Percentiles rank a stretch among this genome's conserved stretches.
Conservation (phyloP, 2,113 vertebrate species). For the Glaucomys volans region DNA sequence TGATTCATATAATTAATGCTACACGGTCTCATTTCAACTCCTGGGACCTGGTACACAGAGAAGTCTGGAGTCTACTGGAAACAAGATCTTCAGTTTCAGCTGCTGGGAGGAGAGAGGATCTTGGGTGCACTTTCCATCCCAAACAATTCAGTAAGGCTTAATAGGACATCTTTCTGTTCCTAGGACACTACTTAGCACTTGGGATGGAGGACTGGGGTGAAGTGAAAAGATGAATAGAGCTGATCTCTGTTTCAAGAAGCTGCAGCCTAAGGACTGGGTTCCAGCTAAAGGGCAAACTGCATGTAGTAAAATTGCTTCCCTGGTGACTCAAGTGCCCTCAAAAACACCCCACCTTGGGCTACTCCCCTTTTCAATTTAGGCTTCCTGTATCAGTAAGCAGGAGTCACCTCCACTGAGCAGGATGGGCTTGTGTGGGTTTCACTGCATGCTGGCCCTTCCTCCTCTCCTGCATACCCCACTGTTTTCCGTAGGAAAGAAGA, state of each 20-base stretch:
- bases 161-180: not conserved
- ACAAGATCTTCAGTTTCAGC: not conserved
- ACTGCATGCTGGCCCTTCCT: no score
- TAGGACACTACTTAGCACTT: not conserved
- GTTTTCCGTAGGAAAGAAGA: not conserved
- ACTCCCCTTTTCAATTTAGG: not conserved
- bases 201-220: accelerated
- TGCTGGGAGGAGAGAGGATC: not conserved
- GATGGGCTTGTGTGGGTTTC: not conserved
- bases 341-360: not conserved
- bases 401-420: not conserved
- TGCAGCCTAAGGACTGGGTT: not conserved
- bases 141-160: not conserved
- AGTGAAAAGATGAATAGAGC: not conserved
- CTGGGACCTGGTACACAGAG: not conserved
- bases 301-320: not conserved
- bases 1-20: not conserved
- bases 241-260: not conserved
- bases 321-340: not conserved
- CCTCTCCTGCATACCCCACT: not conserved
- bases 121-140: not conserved
- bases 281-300: not conserved
- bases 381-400: not conserved
- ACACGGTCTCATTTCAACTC: not conserved
- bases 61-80: not conserved